Conservation (phyloP, 2,888 invertebrate genomes). For the Luffia ferchaultella region DNA sequence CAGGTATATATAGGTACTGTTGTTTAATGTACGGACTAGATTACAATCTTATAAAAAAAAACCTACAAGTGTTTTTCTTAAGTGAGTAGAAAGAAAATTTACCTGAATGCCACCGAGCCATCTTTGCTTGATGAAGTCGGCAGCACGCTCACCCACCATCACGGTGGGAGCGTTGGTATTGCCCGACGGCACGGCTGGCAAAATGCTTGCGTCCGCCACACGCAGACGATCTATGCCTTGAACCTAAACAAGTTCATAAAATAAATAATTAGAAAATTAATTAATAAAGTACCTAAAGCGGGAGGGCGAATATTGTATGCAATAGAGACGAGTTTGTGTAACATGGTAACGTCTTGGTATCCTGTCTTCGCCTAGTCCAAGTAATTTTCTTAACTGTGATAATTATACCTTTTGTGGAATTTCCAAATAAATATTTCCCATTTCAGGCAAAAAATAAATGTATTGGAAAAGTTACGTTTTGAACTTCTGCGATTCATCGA, state of each 20-base stretch:
- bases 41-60: too few relatives aligned
- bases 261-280: neutral
- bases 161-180: constrained; percentile 76
- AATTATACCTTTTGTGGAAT: too few relatives aligned
- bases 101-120: constrained; percentile 54
- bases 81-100: too few relatives aligned
- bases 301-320: neutral
- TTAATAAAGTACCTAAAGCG: neutral
- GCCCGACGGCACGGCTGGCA: constrained; percentile 71
- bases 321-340: neutral
- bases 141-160: constrained; percentile 73
- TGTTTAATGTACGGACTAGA: too few relatives aligned
- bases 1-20: too few relatives aligned
- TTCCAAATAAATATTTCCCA: too few relatives aligned
- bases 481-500: too few relatives aligned
- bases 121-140: constrained; percentile 70
- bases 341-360: neutral
- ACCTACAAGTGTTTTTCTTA: too few relatives aligned
- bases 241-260: constrained; percentile 43
- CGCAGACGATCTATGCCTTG: constrained; percentile 71
- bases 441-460: too few relatives aligned
- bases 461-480: too few relatives aligned
- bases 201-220: constrained; percentile 75
- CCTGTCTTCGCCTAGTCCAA: neutral
- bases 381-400: neutral